These are phyloP conservation scores for Hypsibius dujardini DNA, from an alignment of 1,140 invertebrate genomes.

Conservation along the genomic window DNA sequence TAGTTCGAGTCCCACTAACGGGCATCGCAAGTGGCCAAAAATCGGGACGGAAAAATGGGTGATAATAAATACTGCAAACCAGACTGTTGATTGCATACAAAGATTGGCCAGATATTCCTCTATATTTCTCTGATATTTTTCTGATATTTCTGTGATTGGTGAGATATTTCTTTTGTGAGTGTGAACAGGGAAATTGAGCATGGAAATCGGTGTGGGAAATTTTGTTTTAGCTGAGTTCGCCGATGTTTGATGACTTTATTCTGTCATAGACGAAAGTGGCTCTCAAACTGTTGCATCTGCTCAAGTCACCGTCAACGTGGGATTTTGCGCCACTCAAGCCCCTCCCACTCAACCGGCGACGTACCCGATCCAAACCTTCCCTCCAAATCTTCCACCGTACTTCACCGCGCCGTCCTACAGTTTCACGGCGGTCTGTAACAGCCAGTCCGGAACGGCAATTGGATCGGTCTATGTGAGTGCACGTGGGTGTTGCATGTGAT, in stretches of 20 bases:
- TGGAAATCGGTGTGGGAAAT: too few relatives aligned
- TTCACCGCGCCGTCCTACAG: not conserved
- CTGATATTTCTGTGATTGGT: too few relatives aligned
- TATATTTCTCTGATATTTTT: too few relatives aligned
- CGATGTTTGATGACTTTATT: not conserved
- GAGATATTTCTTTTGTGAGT: too few relatives aligned
- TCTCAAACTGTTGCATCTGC: not conserved
- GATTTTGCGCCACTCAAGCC: not conserved
- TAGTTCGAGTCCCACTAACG: too few relatives aligned
- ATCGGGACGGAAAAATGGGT: too few relatives aligned
- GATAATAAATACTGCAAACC: too few relatives aligned
- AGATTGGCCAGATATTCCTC: too few relatives aligned
- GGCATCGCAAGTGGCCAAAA: too few relatives aligned
- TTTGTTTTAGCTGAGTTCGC: too few relatives aligned
- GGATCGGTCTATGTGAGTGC: constrained; percentile 11
- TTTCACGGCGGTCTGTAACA: constrained; percentile 10
- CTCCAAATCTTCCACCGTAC: not conserved
- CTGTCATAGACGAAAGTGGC: not conserved
- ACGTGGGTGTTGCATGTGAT: not conserved
- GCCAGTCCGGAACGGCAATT: constrained; percentile 6
- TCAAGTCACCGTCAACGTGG: constrained; percentile 1
- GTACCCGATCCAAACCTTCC: not conserved
- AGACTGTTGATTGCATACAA: too few relatives aligned
- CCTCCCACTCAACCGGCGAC: not conserved
- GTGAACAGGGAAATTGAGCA: too few relatives aligned